A percentile compares a stretch with the other conserved stretches of the same genome.
phyloP scores from a whole-genome alignment of 2,113 vertebrate genomes.

The Heterochromis multidens region DNA sequence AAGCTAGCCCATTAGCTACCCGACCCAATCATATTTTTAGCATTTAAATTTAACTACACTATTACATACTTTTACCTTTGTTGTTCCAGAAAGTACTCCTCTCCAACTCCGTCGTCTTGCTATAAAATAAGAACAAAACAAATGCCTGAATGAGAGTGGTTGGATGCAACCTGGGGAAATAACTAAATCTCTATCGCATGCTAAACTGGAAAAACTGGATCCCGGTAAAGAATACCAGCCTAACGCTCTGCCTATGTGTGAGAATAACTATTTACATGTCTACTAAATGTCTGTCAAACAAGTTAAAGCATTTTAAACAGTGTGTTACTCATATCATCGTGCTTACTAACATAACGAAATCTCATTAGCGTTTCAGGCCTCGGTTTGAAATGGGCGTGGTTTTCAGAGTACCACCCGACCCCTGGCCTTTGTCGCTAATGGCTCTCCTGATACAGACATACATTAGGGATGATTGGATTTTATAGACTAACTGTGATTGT shows the following conservation, averaged over 20 bases:
- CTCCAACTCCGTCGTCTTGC: background rate
- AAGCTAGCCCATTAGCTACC: background rate
- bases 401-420: background rate
- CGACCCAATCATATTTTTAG: background rate
- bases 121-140: background rate
- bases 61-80: background rate
- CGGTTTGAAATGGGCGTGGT: background rate
- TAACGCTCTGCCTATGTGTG: background rate
- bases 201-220: background rate
- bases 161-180: no score
- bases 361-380: background rate
- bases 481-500: background rate
- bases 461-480: background rate
- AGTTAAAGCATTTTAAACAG: background rate
- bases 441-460: background rate
- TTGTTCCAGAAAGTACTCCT: background rate
- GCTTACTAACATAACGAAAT: background rate
- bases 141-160: background rate
- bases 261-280: background rate
- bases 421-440: background rate
- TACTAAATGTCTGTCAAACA: background rate
- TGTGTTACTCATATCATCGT: background rate
- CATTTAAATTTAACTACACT: background rate
- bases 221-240: background rate
- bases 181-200: background rate